Conservation (phyloP, 2,113 vertebrate genomes). For the Pachyramphus minor region DNA sequence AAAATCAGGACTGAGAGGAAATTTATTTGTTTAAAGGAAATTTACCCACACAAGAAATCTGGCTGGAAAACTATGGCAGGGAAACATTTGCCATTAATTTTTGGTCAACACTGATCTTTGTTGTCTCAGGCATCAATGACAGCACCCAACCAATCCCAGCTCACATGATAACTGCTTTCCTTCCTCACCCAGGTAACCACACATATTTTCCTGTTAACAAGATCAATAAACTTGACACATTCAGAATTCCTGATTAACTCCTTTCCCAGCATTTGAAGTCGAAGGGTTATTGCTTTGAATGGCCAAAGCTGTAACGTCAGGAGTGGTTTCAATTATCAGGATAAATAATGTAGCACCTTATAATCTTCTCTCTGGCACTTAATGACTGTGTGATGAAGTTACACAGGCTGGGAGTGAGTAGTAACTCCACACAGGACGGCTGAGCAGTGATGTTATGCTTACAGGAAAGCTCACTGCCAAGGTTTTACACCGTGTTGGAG, state of each 20-base stretch:
- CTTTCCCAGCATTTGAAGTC: conserved; percentile 67
- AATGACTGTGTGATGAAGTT: conserved; percentile 41
- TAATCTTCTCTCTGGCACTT: conserved; percentile 42
- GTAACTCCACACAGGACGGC: not conserved
- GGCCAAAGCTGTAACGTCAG: not conserved
- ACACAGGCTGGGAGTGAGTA: not conserved
- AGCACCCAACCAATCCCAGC: not conserved
- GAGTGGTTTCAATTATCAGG: conserved; percentile 70
- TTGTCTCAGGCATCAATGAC: not conserved
- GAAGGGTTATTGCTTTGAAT: conserved; percentile 36
- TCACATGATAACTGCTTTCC: conserved; percentile 16
- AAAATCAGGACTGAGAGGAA: not conserved
- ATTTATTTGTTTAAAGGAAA: not conserved
- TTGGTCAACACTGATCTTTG: not conserved
- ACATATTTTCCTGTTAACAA: conserved; percentile 70
- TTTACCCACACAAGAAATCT: not conserved
- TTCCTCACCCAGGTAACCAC: conserved; percentile 48
- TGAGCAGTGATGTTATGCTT: conserved; percentile 13
- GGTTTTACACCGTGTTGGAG: conserved; percentile 54
- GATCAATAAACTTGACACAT: conserved; percentile 79
- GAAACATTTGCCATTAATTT: not conserved
- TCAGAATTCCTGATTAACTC: conserved; percentile 72
- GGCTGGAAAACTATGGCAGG: not conserved
- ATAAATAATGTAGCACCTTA: conserved; percentile 72
- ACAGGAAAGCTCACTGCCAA: conserved; percentile 49